Percentiles rank a stretch among this genome's conserved stretches.
Evolutionary conservation across 1,140 invertebrate species (phyloP).

Genomic region (Fopius arisanus): DNA sequence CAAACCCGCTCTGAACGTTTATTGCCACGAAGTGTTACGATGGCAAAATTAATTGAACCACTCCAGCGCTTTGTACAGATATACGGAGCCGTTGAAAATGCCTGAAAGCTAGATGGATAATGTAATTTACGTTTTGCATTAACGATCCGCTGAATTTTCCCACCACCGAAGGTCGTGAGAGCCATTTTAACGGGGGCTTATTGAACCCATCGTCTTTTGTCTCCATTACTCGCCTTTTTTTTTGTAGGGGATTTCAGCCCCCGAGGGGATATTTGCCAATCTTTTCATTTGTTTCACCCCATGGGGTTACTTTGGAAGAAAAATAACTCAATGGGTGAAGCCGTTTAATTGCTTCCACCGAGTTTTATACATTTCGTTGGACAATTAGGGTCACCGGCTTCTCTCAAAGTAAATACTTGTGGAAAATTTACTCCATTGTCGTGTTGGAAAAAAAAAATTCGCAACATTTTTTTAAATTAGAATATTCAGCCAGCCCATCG

Average conservation of each 20-base stretch:
- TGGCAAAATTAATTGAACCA: constrained; percentile 9
- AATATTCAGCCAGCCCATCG: background rate
- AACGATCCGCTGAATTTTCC: constrained; percentile 8
- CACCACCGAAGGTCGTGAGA: background rate
- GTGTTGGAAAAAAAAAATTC: too few relatives aligned
- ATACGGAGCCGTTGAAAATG: background rate
- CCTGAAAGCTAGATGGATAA: constrained; percentile 3
- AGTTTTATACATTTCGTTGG: background rate
- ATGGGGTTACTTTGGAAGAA: background rate
- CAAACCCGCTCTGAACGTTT: background rate
- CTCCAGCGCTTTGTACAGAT: background rate
- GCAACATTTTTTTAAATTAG: too few relatives aligned
- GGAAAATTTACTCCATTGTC: too few relatives aligned
- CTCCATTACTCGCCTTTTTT: background rate
- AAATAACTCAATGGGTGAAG: background rate
- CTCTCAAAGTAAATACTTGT: too few relatives aligned
- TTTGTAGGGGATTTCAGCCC: background rate
- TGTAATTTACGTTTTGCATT: constrained; percentile 15
- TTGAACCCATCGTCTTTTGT: constrained; percentile 9
- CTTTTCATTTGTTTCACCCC: background rate
- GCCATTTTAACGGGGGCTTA: constrained; percentile 9
- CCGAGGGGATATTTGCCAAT: background rate
- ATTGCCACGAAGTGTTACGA: constrained; percentile 5
- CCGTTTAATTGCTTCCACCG: background rate
- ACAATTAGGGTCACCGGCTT: background rate